Base-by-base conservation (phyloP, 2,888 invertebrate genomes). In the Carterocephalus palaemon region DNA sequence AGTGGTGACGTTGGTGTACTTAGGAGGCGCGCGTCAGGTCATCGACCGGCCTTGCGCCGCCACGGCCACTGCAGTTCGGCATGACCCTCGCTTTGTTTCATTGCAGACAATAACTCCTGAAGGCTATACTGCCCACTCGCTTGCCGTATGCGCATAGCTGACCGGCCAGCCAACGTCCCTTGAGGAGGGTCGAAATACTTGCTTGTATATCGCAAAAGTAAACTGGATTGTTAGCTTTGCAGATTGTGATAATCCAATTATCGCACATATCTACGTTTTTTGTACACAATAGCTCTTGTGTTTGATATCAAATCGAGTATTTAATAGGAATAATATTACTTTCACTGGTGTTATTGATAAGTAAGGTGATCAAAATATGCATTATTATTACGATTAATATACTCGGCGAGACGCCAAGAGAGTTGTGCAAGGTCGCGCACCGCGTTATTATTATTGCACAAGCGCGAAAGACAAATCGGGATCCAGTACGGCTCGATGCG, bases 31-130 rank as follows among this genome's bases (percentile, higher is more conserved):
- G 51, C 60, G 74, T 61, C 74, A 72, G 84, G 81, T 85, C 83
- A 77, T 59, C 77, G 85, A 80, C 85, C 85, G 85, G 77, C 85
- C 85, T 86, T 86, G 84, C 83, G 73, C 74, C 59, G 73, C 74
- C 78, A 76, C 58, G 54, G 59, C 57, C 59, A 54, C 45, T 52
- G 53, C 46, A 54, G 54, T 39, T 57, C 65, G 67, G 57, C 59
- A 56, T 77, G 76, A 78, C 80, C 80, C 81, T 70, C 60, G 75
- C 73, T 76, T 77, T 79, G 77, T 78, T 75, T 72, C 64, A 59
- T 62, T 60, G 57, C 57, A 59, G 65, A 62, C 47, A 59, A 55
- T 62, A 53, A 54, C 49, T 54, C 58, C 51, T 50, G 50, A 48
- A 46, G 47, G 45, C 48, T 46, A 34, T 55, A 51, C 61, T 53